These are phyloP conservation scores for Pharmacophagus antenor DNA, from an alignment of 2,888 invertebrate species.

Conservation along the genomic window DNA sequence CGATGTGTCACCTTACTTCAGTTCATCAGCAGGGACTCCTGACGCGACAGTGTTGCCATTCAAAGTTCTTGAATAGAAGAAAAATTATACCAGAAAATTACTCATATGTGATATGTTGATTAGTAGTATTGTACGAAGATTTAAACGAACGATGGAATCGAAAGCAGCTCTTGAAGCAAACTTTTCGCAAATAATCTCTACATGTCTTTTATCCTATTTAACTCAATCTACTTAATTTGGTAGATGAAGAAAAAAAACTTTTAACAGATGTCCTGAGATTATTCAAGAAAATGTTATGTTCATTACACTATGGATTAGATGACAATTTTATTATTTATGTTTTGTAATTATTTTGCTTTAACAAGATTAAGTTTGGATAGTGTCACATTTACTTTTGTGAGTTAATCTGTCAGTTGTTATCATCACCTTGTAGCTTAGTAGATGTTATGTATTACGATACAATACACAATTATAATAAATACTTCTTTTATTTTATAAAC, in stretches of 20 bases:
- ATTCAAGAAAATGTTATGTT: slow-evolving; percentile 21
- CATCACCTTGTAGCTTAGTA: slow-evolving; percentile 52
- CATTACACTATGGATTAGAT: slow-evolving; percentile 18
- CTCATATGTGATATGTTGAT: slow-evolving; percentile 28
- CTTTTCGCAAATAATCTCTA: neutral
- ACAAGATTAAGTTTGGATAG: slow-evolving; percentile 30
- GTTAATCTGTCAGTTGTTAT: slow-evolving; percentile 44
- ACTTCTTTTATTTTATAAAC: slow-evolving; percentile 9
- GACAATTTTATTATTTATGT: slow-evolving; percentile 3
- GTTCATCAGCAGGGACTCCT: slow-evolving; percentile 47
- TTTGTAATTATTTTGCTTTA: slow-evolving; percentile 7
- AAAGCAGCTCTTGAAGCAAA: neutral
- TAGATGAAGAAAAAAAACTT: neutral
- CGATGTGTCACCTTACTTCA: slow-evolving; percentile 65
- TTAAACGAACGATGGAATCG: slow-evolving; percentile 14
- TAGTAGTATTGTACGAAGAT: slow-evolving; percentile 28
- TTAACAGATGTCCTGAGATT: neutral
- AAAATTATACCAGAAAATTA: slow-evolving; percentile 5
- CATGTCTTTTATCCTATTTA: neutral
- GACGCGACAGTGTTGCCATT: slow-evolving; percentile 62
- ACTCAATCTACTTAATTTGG: neutral
- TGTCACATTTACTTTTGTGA: slow-evolving; percentile 47
- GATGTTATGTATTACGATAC: slow-evolving; percentile 55
- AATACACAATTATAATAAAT: slow-evolving; percentile 45
- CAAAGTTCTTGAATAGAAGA: slow-evolving; percentile 60